phyloP scores from a whole-genome alignment of 2,797 vertebrate genomes.

The Brachyalestes nurse region DNA sequence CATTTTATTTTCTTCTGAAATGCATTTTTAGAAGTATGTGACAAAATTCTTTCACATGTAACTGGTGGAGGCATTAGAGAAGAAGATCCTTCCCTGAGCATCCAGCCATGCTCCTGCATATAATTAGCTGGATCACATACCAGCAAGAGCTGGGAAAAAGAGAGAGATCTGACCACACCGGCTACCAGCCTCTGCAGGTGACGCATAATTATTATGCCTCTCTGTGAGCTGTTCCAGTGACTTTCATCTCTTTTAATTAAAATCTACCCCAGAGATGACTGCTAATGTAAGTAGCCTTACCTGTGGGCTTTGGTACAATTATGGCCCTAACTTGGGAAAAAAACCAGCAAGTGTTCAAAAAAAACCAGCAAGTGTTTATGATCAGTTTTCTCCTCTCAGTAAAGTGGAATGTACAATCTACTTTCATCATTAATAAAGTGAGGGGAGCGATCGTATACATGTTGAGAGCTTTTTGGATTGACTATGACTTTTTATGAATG shows the following conservation, averaged over 20 bases:
- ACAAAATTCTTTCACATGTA: background rate
- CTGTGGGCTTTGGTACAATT: background rate
- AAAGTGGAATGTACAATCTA: background rate
- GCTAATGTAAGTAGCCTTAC: constrained; percentile 23
- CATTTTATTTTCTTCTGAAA: constrained; percentile 3
- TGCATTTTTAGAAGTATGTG: constrained; percentile 1
- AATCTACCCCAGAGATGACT: constrained; percentile 34
- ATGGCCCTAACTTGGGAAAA: background rate
- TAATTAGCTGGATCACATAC: constrained; percentile 32
- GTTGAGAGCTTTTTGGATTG: background rate
- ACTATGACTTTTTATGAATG: too few relatives aligned
- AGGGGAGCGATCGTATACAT: background rate
- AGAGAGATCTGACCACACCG: constrained; percentile 5
- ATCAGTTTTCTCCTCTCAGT: background rate
- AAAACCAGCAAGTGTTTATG: background rate
- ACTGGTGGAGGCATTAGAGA: background rate
- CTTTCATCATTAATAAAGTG: background rate
- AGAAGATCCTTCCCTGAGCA: background rate
- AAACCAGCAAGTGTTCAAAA: background rate
- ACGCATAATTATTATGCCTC: constrained; percentile 35
- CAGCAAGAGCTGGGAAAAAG: constrained; percentile 24
- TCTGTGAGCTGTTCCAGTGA: constrained; percentile 20
- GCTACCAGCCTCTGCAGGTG: constrained; percentile 33
- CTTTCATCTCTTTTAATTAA: constrained; percentile 50
- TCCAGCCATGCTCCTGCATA: constrained; percentile 4